Evolutionary conservation across 1,140 invertebrate genomes (phyloP), one percentile per base, ranked within the genome.

Genomic region (Pseudomyrmex concolor): DNA sequence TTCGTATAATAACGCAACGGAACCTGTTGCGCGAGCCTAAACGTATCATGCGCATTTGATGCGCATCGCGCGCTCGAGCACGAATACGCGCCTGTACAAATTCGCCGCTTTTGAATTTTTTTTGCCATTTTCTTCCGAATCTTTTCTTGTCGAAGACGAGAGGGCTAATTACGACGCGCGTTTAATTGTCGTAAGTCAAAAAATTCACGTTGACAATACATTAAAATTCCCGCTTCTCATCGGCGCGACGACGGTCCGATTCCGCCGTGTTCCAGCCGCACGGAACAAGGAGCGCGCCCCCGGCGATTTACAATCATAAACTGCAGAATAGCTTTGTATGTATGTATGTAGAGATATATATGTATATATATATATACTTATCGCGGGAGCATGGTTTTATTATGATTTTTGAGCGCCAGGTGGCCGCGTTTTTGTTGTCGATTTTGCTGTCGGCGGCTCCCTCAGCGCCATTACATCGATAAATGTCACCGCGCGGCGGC

Each of bases 391-490:
- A 64, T 89, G 85, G 88, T 91, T 91, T 91, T 91, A 91, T 91
- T 91, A 91, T 91, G 90, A 91, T 91, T 89, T 91, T 90, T 86
- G 89, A 90, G 90, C 90, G 83, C 90, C 90, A 91, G 90, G 90
- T 91, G 90, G 90, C 90, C 57, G 85, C 89, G 86, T 86, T 89
- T 89, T 86, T 89, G 78, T 89, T 90, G 89, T 84, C 82, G 76
- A 73, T 87, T 34, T 72, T 82, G 68, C 62, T 17, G 62, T 72
- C 81, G 81, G 72, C 66, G 70, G 70, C 77, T 78, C n/a, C 22
- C 66, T 62, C 72, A 88, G 76, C 90, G 90, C 90, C 90, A 91
- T 91, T 91, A 90, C 89, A 85, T 76, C 89, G 85, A 89, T 91
- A 89, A 90, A 91, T 91, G 88, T 91, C 89, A 90, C 63, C 64